Percentiles rank a stretch among this genome's conserved stretches.
Conservation (phyloP, 2,113 vertebrate species). For the Zosterops borbonicus region DNA sequence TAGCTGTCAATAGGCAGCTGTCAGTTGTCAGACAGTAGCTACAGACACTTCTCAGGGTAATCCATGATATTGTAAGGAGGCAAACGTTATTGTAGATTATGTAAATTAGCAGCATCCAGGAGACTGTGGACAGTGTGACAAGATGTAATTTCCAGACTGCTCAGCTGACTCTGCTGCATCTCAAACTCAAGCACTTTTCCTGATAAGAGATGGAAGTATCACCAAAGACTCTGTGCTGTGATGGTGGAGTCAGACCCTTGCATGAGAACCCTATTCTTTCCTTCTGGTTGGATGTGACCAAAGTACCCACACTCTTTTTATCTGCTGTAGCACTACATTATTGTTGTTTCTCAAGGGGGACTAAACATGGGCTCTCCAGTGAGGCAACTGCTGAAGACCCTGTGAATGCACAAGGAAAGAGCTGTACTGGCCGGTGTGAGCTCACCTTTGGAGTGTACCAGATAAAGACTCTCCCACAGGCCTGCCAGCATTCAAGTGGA, state of each 20-base stretch:
- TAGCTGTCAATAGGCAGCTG: neutral
- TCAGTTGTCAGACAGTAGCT: neutral
- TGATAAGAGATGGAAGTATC: neutral
- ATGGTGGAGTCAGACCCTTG: neutral
- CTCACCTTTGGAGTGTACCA: neutral
- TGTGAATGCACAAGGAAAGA: neutral
- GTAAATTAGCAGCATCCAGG: neutral
- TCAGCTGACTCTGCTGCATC: neutral
- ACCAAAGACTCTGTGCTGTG: neutral
- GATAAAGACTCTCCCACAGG: neutral
- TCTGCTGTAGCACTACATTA: neutral
- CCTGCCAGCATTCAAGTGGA: neutral
- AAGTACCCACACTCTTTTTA: neutral
- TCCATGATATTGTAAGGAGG: neutral
- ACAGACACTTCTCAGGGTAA: neutral
- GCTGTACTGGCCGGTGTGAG: neutral
- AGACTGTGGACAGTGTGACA: neutral
- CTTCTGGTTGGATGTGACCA: neutral
- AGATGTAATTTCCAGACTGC: neutral
- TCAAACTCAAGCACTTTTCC: neutral
- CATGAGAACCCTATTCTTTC: neutral
- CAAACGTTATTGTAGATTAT: rapidly evolving
- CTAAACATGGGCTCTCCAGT: neutral
- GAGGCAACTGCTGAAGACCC: neutral
- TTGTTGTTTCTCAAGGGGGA: neutral